These are phyloP conservation scores for Macquaria ambigua DNA, from an alignment of 2,113 vertebrate genomes.

Conservation along the genomic window DNA sequence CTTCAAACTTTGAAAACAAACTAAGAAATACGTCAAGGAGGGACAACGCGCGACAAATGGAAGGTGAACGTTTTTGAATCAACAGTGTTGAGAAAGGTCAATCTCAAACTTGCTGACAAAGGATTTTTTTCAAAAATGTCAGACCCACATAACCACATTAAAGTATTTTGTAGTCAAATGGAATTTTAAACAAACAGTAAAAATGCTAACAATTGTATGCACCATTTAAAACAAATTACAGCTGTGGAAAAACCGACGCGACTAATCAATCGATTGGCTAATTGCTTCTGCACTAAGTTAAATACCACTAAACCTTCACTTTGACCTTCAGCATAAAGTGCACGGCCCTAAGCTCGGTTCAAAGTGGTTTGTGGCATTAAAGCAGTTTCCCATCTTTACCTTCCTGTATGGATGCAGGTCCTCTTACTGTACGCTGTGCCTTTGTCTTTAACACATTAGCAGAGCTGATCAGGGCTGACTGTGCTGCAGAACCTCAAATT, in stretches of 20 bases:
- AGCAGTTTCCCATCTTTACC: neutral
- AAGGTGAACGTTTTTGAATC: slow-evolving; percentile 11
- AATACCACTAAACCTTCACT: too few relatives aligned
- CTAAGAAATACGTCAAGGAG: slow-evolving; percentile 9
- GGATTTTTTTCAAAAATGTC: neutral
- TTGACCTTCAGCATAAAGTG: too few relatives aligned
- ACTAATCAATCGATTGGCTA: too few relatives aligned
- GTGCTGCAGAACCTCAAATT: neutral
- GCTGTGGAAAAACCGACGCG: neutral
- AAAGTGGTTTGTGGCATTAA: neutral
- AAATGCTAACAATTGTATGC: neutral
- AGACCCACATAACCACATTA: neutral
- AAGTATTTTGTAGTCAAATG: neutral
- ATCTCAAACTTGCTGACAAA: neutral
- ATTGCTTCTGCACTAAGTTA: too few relatives aligned
- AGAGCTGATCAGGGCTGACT: neutral
- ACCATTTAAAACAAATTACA: neutral
- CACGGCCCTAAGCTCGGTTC: too few relatives aligned
- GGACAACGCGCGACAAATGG: neutral
- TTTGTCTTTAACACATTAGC: slow-evolving; percentile 15
- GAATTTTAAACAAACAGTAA: neutral
- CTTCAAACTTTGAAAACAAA: slow-evolving; percentile 52
- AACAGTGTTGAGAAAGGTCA: slow-evolving; percentile 26
- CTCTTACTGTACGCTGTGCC: neutral
- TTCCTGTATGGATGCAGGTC: neutral